Evolutionary conservation across 2,888 invertebrate species (phyloP).

Genomic region (Hydriomena furcata): DNA sequence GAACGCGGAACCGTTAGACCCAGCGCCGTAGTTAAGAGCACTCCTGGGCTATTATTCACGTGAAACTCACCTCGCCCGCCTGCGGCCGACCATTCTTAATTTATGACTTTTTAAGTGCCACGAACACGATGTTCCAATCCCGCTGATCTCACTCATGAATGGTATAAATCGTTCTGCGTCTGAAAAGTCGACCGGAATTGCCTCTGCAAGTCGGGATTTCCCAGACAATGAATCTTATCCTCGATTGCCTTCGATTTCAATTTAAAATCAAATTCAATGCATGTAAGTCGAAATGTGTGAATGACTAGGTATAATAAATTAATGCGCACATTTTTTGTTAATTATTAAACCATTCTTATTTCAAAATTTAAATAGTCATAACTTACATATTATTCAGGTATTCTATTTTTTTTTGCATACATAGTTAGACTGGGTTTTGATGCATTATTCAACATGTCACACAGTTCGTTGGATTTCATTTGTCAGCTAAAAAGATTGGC

Average conservation of each 20-base stretch:
- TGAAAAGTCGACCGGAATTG: slow-evolving; percentile 35
- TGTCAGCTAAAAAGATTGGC: slow-evolving; percentile 18
- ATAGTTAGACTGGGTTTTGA: neutral
- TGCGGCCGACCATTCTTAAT: slow-evolving; percentile 59
- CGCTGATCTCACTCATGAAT: slow-evolving; percentile 49
- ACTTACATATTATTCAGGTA: no score
- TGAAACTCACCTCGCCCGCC: slow-evolving; percentile 51
- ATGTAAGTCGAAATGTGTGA: slow-evolving; percentile 6
- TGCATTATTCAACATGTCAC: slow-evolving; percentile 22
- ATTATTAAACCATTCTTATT: no score
- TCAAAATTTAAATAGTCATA: no score
- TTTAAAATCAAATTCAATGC: slow-evolving; percentile 24
- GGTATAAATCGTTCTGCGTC: slow-evolving; percentile 45
- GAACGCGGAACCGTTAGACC: slow-evolving; percentile 5
- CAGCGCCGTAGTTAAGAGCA: slow-evolving; percentile 13
- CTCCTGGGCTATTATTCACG: slow-evolving; percentile 57
- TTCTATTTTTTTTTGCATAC: neutral
- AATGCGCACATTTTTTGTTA: slow-evolving; percentile 5
- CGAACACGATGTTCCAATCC: slow-evolving; percentile 59
- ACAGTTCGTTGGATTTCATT: slow-evolving; percentile 17
- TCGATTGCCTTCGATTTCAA: slow-evolving; percentile 32
- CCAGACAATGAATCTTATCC: slow-evolving; percentile 36
- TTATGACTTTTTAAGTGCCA: slow-evolving; percentile 71
- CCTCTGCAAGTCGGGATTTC: slow-evolving; percentile 33
- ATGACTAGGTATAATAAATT: slow-evolving; percentile 3